These are phyloP conservation scores for Myxocyprinus asiaticus DNA, from an alignment of 2,113 vertebrate genomes.

Conservation along the genomic window DNA sequence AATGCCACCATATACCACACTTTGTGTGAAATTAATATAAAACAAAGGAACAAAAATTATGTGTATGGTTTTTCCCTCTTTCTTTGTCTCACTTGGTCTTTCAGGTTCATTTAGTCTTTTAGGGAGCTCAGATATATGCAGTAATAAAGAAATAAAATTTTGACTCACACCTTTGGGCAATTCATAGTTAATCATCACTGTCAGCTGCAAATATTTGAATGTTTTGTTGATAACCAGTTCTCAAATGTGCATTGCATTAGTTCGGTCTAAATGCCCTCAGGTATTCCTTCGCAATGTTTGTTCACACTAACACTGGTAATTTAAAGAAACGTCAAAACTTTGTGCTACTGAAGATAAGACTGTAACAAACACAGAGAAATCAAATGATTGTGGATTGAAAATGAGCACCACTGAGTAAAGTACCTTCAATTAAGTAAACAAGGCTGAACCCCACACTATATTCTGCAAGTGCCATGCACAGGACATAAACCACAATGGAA, in stretches of 20 bases:
- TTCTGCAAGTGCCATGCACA: constrained; percentile 81
- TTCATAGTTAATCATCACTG: constrained; percentile 86
- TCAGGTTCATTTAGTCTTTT: constrained; percentile 55
- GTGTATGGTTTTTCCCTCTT: constrained; percentile 60
- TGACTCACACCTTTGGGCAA: constrained; percentile 74
- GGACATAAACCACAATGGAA: constrained; percentile 75
- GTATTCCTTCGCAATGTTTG: constrained; percentile 40
- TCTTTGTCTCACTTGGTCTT: constrained; percentile 51
- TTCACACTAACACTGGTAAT: constrained; percentile 37
- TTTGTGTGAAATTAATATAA: constrained; percentile 65
- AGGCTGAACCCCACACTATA: constrained; percentile 75
- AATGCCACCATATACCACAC: constrained; percentile 83
- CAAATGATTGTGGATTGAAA: constrained; percentile 73
- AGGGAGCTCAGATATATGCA: constrained; percentile 80
- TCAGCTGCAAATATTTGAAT: constrained; percentile 60
- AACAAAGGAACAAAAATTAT: constrained; percentile 41
- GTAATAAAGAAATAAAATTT: constrained; percentile 63
- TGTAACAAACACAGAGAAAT: constrained; percentile 52
- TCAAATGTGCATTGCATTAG: constrained; percentile 57
- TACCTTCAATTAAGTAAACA: constrained; percentile 72
- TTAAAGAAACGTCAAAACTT: constrained; percentile 34
- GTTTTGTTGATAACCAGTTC: constrained; percentile 45
- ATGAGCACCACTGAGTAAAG: constrained; percentile 67
- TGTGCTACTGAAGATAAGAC: constrained; percentile 58
- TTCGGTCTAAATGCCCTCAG: constrained; percentile 49